Evolutionary conservation across 2,113 vertebrate species (phyloP), one percentile per base, ranked within the genome.

Genomic region (Callorhinus ursinus): DNA sequence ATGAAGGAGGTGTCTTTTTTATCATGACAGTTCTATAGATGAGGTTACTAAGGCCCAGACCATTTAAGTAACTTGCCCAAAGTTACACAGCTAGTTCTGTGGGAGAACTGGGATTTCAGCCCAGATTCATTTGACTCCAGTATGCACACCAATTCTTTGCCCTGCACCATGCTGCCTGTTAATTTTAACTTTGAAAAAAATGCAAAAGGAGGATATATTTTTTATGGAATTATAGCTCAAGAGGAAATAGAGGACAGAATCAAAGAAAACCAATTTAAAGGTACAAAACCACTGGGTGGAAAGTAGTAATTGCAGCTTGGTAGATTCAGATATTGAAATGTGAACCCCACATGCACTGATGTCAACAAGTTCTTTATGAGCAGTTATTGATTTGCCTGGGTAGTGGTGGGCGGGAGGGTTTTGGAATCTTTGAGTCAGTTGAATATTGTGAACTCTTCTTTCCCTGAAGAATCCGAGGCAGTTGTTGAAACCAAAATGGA

Each of bases 381-480:
- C 74, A 26, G 24, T 28, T 76, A 59, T 67, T 82, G 81, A 87
- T 86, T 90, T 80, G 93, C 51, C 24, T 53, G 95, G 95, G 85
- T 6, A 19, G 24, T 86, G 95, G 89, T 22, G 88, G 94, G 49
- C 18, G 63, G 39, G 42, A 79, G 57, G 92, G 79, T 61, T 77
- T 82, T 71, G 95, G 61, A 88, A 67, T 97, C 77, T 96, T 72
- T 95, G 90, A 86, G 93, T 96, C 90, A 69, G 95, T 93, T 98
- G 96, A 97, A 97, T 96, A 97, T 97, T 98, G 94, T 98, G 93
- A 97, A 97, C 88, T 98, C 98, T 98, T 98, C 94, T 98, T 98
- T 98, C 76, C 82, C 98, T 97, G 96, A 98, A 99, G 99, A 99
- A 98, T 98, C 99, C 31, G 99, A 99, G 97, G 96, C 99, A 55